A percentile compares a stretch with the other conserved stretches of the same genome.
Conservation (phyloP, 2,888 invertebrate species). For the Myopa testacea region DNA sequence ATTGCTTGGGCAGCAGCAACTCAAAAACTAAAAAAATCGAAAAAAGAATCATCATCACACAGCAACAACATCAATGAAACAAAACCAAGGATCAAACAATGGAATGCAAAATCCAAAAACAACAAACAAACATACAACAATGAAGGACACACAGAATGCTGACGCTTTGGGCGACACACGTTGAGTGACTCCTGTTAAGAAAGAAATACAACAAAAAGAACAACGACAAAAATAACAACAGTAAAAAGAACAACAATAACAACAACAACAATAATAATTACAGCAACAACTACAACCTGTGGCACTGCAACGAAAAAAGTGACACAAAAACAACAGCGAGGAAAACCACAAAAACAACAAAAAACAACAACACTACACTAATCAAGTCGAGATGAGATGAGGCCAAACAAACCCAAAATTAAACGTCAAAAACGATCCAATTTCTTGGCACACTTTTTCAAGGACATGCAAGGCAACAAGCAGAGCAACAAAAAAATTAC, state of each 20-base stretch:
- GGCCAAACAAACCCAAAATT: background rate
- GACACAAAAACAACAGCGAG: background rate
- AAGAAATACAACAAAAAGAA: background rate
- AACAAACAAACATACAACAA: background rate
- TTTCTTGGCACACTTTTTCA: constrained; percentile 3
- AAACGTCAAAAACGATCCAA: background rate
- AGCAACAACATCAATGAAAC: too few relatives aligned
- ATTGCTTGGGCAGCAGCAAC: too few relatives aligned
- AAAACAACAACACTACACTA: background rate
- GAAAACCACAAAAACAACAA: background rate
- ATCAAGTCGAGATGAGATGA: background rate
- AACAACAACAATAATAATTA: background rate
- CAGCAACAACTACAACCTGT: background rate
- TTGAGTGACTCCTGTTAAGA: too few relatives aligned
- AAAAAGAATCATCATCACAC: too few relatives aligned
- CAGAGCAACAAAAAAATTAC: background rate
- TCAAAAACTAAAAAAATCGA: too few relatives aligned
- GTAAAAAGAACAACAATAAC: background rate
- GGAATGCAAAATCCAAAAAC: background rate
- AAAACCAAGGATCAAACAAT: background rate
- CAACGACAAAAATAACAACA: constrained; percentile 3
- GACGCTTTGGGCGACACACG: too few relatives aligned
- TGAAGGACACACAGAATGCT: background rate
- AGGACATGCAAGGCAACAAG: background rate
- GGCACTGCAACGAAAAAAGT: background rate